These are phyloP conservation scores for Plectropomus leopardus DNA, from an alignment of 2,113 vertebrate species.

Conservation along the genomic window DNA sequence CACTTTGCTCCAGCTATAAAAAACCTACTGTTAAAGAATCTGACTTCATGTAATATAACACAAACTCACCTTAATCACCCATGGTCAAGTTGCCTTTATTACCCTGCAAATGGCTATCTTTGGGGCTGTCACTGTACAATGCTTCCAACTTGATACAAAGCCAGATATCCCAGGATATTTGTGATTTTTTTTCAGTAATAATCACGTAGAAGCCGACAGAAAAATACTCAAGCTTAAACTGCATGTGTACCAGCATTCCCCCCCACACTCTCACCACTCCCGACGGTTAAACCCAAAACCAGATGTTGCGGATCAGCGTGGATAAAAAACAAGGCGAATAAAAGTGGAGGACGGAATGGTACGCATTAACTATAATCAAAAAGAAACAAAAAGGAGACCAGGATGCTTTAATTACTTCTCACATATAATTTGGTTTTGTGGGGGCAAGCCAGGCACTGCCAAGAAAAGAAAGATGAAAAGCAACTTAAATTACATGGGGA, in stretches of 20 bases:
- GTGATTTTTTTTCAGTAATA: slow-evolving; percentile 66
- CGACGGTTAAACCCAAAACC: slow-evolving; percentile 77
- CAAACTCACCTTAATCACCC: slow-evolving; percentile 18
- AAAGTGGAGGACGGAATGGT: slow-evolving; percentile 79
- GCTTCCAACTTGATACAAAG: slow-evolving; percentile 41
- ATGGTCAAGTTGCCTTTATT: slow-evolving; percentile 5
- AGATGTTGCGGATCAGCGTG: slow-evolving; percentile 84
- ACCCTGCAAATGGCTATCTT: slow-evolving; percentile 33
- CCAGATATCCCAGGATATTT: slow-evolving; percentile 62
- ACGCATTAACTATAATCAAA: slow-evolving; percentile 85
- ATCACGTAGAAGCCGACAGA: slow-evolving; percentile 69
- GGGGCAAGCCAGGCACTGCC: slow-evolving; percentile 71
- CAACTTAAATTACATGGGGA: slow-evolving; percentile 79
- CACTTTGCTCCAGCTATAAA: slow-evolving; percentile 20
- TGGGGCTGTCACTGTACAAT: slow-evolving; percentile 42
- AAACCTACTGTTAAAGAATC: slow-evolving; percentile 10
- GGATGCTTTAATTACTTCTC: slow-evolving; percentile 83
- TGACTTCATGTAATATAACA: slow-evolving; percentile 9
- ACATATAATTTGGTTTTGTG: slow-evolving; percentile 83
- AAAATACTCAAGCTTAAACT: slow-evolving; percentile 65
- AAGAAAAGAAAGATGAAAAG: slow-evolving; percentile 83
- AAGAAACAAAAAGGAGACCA: slow-evolving; percentile 81
- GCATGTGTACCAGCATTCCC: slow-evolving; percentile 65
- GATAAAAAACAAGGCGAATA: slow-evolving; percentile 81
- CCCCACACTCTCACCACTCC: slow-evolving; percentile 66